Evolutionary conservation across 2,888 invertebrate species (phyloP).

Genomic region (Acanthopleura granulata): DNA sequence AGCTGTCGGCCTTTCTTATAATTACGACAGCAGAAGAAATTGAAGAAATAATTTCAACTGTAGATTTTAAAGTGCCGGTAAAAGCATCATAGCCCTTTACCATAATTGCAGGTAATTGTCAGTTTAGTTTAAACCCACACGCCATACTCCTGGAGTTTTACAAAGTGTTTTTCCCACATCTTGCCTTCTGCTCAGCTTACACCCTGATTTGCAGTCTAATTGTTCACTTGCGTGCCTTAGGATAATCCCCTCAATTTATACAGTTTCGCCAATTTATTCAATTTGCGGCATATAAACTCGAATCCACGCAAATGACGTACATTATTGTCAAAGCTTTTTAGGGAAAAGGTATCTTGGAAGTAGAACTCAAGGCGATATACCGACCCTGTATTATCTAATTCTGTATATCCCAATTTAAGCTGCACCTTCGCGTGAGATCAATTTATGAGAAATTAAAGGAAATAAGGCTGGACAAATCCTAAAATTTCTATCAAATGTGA

Average conservation of each 20-base stretch:
- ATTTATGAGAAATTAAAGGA: neutral
- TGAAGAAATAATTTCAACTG: conserved; percentile 10
- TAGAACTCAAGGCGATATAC: conserved; percentile 6
- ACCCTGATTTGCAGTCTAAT: neutral
- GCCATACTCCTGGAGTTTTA: neutral
- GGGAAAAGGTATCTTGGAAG: neutral
- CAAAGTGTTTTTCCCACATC: neutral
- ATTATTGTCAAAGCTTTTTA: neutral
- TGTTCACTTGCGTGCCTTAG: neutral
- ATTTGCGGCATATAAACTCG: neutral
- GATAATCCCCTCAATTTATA: neutral
- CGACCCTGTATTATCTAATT: conserved; percentile 4
- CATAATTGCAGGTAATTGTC: neutral
- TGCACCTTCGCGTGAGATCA: neutral
- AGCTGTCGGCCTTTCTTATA: conserved; percentile 2
- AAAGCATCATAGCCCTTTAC: neutral
- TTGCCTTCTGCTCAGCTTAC: neutral
- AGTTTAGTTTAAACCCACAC: neutral
- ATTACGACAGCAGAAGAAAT: neutral
- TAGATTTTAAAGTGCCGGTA: conserved; percentile 5
- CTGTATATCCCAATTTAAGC: neutral
- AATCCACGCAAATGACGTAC: neutral
- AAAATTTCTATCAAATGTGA: conserved; percentile 12
- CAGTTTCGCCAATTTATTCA: conserved; percentile 4
- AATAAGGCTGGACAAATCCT: conserved; percentile 5